Base-by-base conservation (phyloP, 2,113 vertebrate genomes). In the Hymenochirus boettgeri region DNA sequence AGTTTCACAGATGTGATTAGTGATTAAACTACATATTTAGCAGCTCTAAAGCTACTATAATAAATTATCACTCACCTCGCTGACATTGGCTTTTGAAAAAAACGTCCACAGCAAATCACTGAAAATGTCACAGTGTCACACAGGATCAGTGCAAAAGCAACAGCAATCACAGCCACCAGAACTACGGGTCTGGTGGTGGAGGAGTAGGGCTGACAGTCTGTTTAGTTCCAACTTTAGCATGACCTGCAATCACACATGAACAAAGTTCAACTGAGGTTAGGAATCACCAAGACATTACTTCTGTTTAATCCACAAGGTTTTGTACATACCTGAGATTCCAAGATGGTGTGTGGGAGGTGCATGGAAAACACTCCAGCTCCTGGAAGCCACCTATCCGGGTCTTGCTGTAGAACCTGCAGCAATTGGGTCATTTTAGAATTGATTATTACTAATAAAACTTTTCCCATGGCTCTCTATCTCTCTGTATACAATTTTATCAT, bases 361-460 rank as follows among this genome's bases (percentile, higher is more conserved):
- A 92, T 0, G 88, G 88, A 60, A 91, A 85, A 63, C 90, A 93
- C 48, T 91, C 86, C 75, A 82, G 75, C 66, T 89, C 90, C 76
- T 85, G 84, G 48, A 82, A 75, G 57, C 89, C 89, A n/a, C 87
- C 87, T 71, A 92, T 77, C 35, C 86, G 73, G 0, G 74, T 85
- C 72, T 92, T 93, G 71, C 80, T 80, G 77, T 91, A 91, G 73
- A 88, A 91, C 51, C 87, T 93, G 73, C 19, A 69, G 51, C 35
- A 74, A 25, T 79, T 70, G 46, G 46, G 9, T 42, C 2, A 3
- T 8, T 42, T 11, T 42, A n/a, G n/a, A n/a, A n/a, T n/a, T n/a
- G n/a, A n/a, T n/a, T n/a, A n/a, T n/a, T n/a, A n/a, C n/a, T n/a
- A n/a, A n/a, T n/a, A n/a, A n/a, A n/a, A n/a, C n/a, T n/a, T n/a